phyloP scores from a whole-genome alignment of 1,140 invertebrate species.

The Mya arenaria region DNA sequence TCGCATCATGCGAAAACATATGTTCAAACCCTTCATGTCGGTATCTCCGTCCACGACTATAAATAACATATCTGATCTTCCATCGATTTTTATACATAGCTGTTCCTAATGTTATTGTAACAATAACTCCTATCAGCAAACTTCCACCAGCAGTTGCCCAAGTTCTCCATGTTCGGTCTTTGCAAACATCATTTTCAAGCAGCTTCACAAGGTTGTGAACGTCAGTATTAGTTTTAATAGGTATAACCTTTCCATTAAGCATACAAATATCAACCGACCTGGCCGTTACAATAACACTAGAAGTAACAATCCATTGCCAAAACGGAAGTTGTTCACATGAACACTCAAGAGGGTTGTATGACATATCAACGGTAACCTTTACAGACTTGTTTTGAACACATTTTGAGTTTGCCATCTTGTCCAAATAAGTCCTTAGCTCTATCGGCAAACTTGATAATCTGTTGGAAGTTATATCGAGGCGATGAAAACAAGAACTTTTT shows the following conservation, averaged over 20 bases:
- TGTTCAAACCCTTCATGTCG: conserved; percentile 11
- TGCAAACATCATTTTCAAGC: not conserved
- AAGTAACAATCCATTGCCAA: conserved; percentile 1
- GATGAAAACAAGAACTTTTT: not conserved
- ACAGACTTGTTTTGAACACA: not conserved
- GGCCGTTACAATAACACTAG: not conserved
- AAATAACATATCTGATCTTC: conserved; percentile 31
- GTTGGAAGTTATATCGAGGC: conserved; percentile 12
- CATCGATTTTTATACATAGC: conserved; percentile 30
- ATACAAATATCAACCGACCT: not conserved
- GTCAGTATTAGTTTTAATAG: not conserved
- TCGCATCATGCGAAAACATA: conserved; percentile 28
- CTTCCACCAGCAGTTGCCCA: not conserved
- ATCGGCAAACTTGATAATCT: not conserved
- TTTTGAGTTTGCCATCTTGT: too few relatives aligned
- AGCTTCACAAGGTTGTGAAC: not conserved
- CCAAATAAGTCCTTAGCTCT: not conserved
- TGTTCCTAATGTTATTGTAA: not conserved
- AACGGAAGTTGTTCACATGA: conserved; percentile 4
- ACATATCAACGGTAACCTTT: not conserved
- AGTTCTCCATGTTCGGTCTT: not conserved
- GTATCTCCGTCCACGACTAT: conserved; percentile 20
- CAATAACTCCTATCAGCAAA: too few relatives aligned
- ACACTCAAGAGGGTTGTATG: conserved; percentile 14
- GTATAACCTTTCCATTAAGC: not conserved